Evolutionary conservation across 1,140 invertebrate species (phyloP).

Genomic region (Listronotus bonariensis): DNA sequence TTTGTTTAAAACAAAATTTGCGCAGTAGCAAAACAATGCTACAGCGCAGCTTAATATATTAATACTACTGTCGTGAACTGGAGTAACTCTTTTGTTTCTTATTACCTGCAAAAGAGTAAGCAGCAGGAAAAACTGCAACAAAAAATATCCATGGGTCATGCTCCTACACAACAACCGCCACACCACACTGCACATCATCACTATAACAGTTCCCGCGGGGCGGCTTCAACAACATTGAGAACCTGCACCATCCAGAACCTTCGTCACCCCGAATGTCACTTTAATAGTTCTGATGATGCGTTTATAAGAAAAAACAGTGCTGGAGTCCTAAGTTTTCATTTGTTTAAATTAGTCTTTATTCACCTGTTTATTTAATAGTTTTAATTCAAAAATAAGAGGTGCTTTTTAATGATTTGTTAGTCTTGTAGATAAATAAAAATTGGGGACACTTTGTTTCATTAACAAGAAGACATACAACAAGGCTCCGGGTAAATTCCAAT

Average conservation of each 20-base stretch:
- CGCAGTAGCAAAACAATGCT: too few species aligned
- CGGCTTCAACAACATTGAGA: constrained; percentile 41
- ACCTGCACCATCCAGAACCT: constrained; percentile 25
- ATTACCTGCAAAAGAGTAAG: constrained; percentile 56
- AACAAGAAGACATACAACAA: background rate
- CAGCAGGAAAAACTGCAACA: constrained; percentile 57
- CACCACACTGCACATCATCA: constrained; percentile 59
- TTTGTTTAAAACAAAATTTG: too few species aligned
- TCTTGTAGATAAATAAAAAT: too few species aligned
- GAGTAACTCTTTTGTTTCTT: constrained; percentile 8
- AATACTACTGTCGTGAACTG: too few species aligned
- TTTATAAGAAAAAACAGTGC: background rate
- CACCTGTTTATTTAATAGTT: too few species aligned
- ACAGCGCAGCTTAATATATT: too few species aligned
- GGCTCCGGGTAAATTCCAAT: background rate
- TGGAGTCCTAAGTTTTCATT: too few species aligned
- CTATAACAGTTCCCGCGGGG: constrained; percentile 37
- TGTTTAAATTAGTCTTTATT: too few species aligned
- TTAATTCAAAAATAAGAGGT: too few species aligned
- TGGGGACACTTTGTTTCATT: constrained; percentile 1
- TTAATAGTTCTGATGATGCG: background rate
- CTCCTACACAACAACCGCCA: constrained; percentile 58
- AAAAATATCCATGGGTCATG: constrained; percentile 59
- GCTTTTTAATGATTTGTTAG: too few species aligned
- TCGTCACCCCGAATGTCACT: constrained; percentile 5